These are phyloP conservation scores for Neomonachus schauinslandi DNA, from an alignment of 2,113 vertebrate species.

Conservation along the genomic window DNA sequence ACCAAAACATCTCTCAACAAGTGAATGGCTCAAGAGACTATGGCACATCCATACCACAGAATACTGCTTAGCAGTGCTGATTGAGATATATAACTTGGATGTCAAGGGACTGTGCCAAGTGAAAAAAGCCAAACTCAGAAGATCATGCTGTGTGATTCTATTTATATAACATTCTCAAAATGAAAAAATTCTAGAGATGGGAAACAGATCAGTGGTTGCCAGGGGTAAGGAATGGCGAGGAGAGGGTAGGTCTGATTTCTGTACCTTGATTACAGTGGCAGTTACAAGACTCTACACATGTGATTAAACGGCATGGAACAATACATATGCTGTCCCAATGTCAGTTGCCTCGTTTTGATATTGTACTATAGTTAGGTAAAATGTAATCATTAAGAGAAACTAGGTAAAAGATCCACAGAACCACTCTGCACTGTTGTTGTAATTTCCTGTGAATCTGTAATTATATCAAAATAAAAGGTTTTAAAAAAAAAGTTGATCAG, in stretches of 20 bases:
- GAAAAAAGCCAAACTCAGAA: neutral
- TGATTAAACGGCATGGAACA: neutral
- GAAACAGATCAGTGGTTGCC: neutral
- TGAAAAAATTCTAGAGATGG: neutral
- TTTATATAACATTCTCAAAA: slow-evolving; percentile 5
- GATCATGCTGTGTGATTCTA: neutral
- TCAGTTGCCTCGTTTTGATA: neutral
- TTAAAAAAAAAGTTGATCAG: neutral
- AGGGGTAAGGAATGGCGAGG: neutral
- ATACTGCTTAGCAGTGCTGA: neutral
- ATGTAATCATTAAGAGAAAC: neutral
- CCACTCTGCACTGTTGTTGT: neutral
- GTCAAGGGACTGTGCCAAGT: neutral
- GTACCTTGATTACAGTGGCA: neutral
- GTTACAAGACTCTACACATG: neutral
- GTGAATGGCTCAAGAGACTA: neutral
- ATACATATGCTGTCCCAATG: neutral
- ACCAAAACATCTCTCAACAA: neutral
- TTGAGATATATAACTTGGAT: neutral
- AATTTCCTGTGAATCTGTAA: neutral
- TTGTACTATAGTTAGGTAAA: neutral
- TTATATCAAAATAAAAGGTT: neutral
- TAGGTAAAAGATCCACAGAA: neutral
- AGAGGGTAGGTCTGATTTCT: neutral
- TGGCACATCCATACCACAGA: neutral